A percentile compares a stretch with the other conserved stretches of the same genome.
These are phyloP conservation scores for Clostera curtula DNA, from an alignment of 2,888 invertebrate species.

Conservation along the genomic window DNA sequence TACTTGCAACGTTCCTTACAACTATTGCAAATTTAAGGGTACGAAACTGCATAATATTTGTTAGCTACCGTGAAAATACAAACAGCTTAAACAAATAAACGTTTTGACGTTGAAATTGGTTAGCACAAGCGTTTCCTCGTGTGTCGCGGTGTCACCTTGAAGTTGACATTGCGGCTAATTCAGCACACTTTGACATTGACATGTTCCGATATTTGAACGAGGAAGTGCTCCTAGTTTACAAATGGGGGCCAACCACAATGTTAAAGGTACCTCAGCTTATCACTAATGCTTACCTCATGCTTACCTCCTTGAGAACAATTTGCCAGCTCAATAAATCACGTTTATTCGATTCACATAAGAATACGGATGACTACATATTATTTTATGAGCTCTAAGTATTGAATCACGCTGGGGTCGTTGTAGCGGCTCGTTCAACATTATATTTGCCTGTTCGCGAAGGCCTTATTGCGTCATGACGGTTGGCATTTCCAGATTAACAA, in stretches of 20 bases:
- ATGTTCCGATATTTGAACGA: conserved; percentile 58
- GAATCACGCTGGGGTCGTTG: conserved; percentile 41
- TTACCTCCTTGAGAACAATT: too few relatives aligned
- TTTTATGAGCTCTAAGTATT: conserved; percentile 30
- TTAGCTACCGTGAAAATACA: too few relatives aligned
- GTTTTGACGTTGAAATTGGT: conserved; percentile 27
- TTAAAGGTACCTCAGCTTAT: conserved; percentile 12
- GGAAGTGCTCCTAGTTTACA: conserved; percentile 51
- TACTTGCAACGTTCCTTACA: conserved; percentile 5
- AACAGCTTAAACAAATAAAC: too few relatives aligned
- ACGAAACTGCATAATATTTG: too few relatives aligned
- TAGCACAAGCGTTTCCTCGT: conserved; percentile 43
- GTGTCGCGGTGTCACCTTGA: conserved; percentile 45
- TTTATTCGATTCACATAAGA: conserved; percentile 11
- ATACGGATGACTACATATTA: conserved; percentile 21
- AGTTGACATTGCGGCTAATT: conserved; percentile 64
- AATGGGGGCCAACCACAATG: conserved; percentile 30
- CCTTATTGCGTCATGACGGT: conserved; percentile 39
- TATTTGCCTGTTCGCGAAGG: conserved; percentile 43
- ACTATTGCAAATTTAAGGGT: too few relatives aligned
- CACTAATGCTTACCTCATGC: too few relatives aligned
- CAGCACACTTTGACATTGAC: conserved; percentile 61
- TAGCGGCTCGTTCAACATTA: conserved; percentile 31
- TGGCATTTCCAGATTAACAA: conserved; percentile 17
- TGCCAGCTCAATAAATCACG: too few relatives aligned